Evolutionary conservation across 2,797 vertebrate genomes (phyloP).

Genomic region (Microctenopoma lineatum): DNA sequence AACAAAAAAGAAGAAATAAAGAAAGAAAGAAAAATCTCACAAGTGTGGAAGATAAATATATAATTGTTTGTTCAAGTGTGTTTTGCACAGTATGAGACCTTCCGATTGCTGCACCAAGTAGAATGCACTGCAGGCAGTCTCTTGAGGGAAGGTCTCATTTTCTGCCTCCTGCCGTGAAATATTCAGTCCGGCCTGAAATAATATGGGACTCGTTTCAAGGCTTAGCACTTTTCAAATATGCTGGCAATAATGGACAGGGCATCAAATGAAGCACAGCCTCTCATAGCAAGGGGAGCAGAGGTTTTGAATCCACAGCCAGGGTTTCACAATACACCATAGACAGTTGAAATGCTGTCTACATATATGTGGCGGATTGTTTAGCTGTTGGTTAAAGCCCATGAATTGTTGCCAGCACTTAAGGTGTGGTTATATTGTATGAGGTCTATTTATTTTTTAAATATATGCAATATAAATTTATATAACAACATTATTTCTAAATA

Average conservation of each 20-base stretch:
- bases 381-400: conserved; percentile 42
- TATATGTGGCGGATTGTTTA: conserved; percentile 59
- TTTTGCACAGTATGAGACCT: conserved; percentile 86
- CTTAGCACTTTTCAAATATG: conserved; percentile 87
- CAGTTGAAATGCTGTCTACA: conserved; percentile 69
- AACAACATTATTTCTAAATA: conserved; percentile 47
- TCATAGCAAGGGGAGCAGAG: conserved; percentile 81
- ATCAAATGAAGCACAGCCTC: conserved; percentile 86
- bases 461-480: conserved; percentile 32
- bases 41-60: conserved; percentile 85
- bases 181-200: conserved; percentile 87
- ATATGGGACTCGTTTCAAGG: conserved; percentile 87
- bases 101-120: conserved; percentile 82
- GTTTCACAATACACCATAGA: conserved; percentile 78
- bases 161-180: conserved; percentile 85
- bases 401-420: conserved; percentile 51
- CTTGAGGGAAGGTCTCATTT: conserved; percentile 90
- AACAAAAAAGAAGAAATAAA: conserved; percentile 62
- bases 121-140: conserved; percentile 87
- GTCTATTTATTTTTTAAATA: conserved; percentile 42
- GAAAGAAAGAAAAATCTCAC: conserved; percentile 72
- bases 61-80: conserved; percentile 87
- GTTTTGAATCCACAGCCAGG: conserved; percentile 79
- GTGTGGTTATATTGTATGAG: conserved; percentile 28
- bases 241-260: conserved; percentile 86